phyloP scores from a whole-genome alignment of 2,113 vertebrate genomes.

The Solea senegalensis region DNA sequence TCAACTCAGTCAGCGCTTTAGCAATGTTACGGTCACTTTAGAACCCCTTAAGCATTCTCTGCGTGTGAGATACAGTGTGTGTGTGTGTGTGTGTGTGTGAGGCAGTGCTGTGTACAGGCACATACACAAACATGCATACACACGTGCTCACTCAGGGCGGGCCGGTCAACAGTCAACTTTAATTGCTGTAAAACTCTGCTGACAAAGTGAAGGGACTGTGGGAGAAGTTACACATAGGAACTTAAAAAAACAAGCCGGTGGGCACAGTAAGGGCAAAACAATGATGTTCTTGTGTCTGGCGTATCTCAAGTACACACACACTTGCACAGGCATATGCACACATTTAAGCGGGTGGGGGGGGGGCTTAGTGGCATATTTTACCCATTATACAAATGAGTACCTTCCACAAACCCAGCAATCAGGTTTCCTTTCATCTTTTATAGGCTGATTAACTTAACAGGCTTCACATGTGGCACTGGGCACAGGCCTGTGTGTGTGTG shows the following conservation, averaged over 20 bases:
- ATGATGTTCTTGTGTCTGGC: conserved; percentile 70
- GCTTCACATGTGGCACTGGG: conserved; percentile 77
- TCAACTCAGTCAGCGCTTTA: conserved; percentile 67
- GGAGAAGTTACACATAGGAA: conserved; percentile 53
- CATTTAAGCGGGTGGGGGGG: conserved; percentile 52
- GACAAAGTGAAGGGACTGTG: conserved; percentile 67
- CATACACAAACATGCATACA: conserved; percentile 5
- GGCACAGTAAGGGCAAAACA: conserved; percentile 59
- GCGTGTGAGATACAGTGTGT: conserved; percentile 46
- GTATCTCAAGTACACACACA: conserved; percentile 65
- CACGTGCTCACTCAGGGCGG: conserved; percentile 35
- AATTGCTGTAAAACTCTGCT: conserved; percentile 64
- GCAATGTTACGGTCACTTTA: conserved; percentile 73
- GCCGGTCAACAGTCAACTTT: conserved; percentile 69
- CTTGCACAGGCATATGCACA: conserved; percentile 33
- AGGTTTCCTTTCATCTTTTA: conserved; percentile 83
- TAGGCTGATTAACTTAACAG: conserved; percentile 85
- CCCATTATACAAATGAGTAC: conserved; percentile 85
- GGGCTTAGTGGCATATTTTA: conserved; percentile 81
- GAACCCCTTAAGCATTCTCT: conserved; percentile 62
- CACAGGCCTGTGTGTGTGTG: conserved; percentile 40
- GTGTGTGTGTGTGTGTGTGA: conserved; percentile 33
- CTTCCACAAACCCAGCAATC: conserved; percentile 85
- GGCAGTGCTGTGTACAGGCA: conserved; percentile 15
- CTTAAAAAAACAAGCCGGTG: conserved; percentile 30